Evolutionary conservation across 2,113 vertebrate species (phyloP).

Genomic region (Onychostoma macrolepis): DNA sequence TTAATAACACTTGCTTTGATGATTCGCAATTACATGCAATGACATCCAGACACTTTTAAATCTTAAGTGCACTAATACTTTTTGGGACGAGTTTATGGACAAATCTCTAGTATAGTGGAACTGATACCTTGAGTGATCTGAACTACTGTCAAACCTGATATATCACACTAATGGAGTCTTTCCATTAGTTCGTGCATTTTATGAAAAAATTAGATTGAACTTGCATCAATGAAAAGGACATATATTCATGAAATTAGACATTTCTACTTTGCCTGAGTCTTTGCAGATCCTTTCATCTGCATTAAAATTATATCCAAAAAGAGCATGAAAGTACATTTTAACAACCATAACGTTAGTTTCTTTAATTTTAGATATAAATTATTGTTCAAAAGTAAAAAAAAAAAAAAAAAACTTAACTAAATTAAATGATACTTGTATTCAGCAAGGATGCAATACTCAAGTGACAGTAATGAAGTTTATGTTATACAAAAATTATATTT

Average conservation of each 20-base stretch:
- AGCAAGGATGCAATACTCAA: background rate
- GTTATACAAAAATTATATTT: background rate
- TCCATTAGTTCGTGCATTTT: background rate
- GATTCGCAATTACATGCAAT: background rate
- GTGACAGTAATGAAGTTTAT: background rate
- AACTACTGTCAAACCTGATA: constrained; percentile 4
- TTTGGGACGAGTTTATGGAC: background rate
- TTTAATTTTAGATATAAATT: background rate
- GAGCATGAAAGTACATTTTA: background rate
- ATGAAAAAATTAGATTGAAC: background rate
- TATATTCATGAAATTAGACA: background rate
- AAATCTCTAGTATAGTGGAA: background rate
- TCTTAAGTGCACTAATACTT: background rate
- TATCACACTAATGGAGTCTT: constrained; percentile 1
- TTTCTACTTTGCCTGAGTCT: background rate
- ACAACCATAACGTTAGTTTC: background rate
- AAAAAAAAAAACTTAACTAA: too few relatives aligned
- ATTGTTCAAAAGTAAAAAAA: too few relatives aligned
- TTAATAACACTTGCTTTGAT: background rate
- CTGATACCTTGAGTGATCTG: background rate
- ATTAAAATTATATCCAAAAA: background rate
- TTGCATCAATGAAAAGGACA: background rate
- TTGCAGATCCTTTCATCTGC: background rate
- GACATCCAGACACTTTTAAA: background rate
- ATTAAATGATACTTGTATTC: background rate